These are phyloP conservation scores for Anas bahamensis DNA, from an alignment of 2,797 vertebrate species.

Conservation along the genomic window DNA sequence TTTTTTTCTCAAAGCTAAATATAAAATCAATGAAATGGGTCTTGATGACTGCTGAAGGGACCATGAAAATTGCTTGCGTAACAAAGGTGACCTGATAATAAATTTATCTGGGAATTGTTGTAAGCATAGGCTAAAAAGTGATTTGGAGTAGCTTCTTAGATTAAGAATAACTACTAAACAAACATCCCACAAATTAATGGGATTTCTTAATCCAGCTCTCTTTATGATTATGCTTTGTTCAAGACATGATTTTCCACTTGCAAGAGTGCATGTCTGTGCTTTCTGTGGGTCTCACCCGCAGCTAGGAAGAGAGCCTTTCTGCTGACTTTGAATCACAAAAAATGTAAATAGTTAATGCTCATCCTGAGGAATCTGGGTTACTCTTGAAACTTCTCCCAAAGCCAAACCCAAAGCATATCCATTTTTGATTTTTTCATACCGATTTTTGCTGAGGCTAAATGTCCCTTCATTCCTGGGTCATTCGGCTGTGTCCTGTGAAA, in stretches of 20 bases:
- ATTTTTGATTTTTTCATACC: neutral
- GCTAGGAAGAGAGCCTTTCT: neutral
- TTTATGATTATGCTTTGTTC: neutral
- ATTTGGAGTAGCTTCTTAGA: neutral
- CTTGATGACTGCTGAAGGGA: neutral
- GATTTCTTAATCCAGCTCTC: neutral
- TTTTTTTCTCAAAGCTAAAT: slow-evolving; percentile 13
- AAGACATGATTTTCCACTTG: neutral
- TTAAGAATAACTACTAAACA: neutral
- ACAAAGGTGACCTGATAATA: neutral
- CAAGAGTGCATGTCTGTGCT: neutral
- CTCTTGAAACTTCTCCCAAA: neutral
- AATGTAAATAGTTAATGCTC: neutral
- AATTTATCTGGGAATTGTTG: neutral
- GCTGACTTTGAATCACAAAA: neutral
- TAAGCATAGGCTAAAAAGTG: neutral
- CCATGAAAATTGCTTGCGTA: neutral
- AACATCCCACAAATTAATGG: neutral
- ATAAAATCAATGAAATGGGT: neutral
- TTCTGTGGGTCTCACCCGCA: neutral
- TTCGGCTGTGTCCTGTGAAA: neutral
- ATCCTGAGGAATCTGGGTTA: neutral
- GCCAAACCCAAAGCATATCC: neutral
- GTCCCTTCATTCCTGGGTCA: neutral
- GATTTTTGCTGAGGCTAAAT: neutral